phyloP scores from a whole-genome alignment of 2,113 vertebrate species.

The Sialia sialis region DNA sequence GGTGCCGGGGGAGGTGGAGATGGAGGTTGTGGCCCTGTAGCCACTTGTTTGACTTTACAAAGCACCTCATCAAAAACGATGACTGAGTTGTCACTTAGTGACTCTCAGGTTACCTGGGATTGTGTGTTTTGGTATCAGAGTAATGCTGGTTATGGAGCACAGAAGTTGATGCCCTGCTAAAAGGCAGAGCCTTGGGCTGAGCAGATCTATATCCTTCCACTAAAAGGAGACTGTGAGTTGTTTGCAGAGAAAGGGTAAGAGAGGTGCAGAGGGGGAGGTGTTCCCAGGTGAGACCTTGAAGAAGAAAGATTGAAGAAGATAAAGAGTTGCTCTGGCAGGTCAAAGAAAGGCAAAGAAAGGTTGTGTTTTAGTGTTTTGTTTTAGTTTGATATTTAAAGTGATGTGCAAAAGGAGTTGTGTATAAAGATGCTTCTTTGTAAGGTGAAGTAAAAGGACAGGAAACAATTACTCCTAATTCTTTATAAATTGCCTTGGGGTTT shows the following conservation, averaged over 20 bases:
- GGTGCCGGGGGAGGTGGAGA: background rate
- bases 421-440: background rate
- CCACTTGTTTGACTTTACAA: background rate
- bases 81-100: background rate
- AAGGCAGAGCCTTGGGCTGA: background rate
- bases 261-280: background rate
- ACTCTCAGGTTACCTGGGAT: background rate
- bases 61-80: background rate
- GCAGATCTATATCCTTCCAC: background rate
- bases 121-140: background rate
- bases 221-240: background rate
- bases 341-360: background rate
- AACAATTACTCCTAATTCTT: background rate
- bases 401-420: background rate
- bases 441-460: background rate
- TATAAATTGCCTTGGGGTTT: background rate
- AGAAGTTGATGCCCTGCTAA: background rate
- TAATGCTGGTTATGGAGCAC: background rate
- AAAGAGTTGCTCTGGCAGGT: background rate
- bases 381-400: background rate
- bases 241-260: background rate
- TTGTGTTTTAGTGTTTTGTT: background rate
- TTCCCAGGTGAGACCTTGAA: background rate
- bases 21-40: rapidly evolving
- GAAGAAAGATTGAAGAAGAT: background rate